Conservation (phyloP, 1,140 invertebrate species). For the Odontomachus brunneus region DNA sequence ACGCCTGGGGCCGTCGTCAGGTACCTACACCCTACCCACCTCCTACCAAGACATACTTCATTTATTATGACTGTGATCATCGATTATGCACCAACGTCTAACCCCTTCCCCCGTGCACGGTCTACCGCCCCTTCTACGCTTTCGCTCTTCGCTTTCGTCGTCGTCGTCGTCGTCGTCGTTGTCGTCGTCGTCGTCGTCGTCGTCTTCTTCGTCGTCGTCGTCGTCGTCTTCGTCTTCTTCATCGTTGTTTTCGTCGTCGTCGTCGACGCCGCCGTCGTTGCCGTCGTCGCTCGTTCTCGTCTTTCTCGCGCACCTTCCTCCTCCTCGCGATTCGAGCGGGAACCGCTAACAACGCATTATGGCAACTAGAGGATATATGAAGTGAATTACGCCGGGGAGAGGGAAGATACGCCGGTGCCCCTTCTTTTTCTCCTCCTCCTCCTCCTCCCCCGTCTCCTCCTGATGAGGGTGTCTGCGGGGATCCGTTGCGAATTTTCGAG, state of each 20-base stretch:
- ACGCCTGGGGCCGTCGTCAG: constrained; percentile 83
- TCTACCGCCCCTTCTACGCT: constrained; percentile 67
- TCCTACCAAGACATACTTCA: constrained; percentile 83
- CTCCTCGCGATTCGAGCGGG: constrained; percentile 29
- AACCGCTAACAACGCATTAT: constrained; percentile 62
- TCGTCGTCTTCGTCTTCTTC: constrained; percentile 28
- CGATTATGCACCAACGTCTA: constrained; percentile 83
- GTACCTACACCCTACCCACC: constrained; percentile 80
- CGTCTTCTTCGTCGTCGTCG: not conserved
- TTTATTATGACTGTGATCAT: constrained; percentile 85
- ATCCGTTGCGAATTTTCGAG: constrained; percentile 80
- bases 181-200: constrained; percentile 38
- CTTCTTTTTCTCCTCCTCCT: not conserved
- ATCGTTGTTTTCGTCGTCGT: constrained; percentile 21
- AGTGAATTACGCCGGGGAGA: constrained; percentile 58
- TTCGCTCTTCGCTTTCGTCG: constrained; percentile 36
- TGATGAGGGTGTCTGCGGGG: constrained; percentile 74
- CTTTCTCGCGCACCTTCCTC: constrained; percentile 8
- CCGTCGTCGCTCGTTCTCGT: constrained; percentile 9
- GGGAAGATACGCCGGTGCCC: constrained; percentile 16
- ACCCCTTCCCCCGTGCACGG: constrained; percentile 55
- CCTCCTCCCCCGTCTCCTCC: not conserved
- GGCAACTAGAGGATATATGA: constrained; percentile 46
- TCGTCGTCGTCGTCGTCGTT: constrained; percentile 29
- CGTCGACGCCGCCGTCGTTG: constrained; percentile 38